Conservation (phyloP, 2,797 vertebrate genomes). For the Melanogrammus aeglefinus region DNA sequence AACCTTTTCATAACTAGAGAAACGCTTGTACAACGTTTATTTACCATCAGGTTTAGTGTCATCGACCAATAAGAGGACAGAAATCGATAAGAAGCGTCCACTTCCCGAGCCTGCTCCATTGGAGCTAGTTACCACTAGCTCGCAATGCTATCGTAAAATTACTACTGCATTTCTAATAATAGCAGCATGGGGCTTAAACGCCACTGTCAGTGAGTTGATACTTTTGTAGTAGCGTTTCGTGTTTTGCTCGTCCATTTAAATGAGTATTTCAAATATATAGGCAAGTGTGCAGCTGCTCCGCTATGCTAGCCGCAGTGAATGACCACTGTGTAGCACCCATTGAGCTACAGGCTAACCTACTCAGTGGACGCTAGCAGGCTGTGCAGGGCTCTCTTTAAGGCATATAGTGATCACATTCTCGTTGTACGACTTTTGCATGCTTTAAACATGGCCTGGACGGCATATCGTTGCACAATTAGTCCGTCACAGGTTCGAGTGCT, state of each 20-base stretch:
- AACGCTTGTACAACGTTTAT: not conserved
- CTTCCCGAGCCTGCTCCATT: not conserved
- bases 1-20: not conserved
- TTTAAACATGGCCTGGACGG: not conserved
- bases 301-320: not conserved
- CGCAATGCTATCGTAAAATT: not conserved
- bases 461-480: not conserved
- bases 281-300: not conserved
- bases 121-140: not conserved
- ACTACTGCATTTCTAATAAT: not conserved
- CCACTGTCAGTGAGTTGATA: not conserved
- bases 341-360: not conserved
- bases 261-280: not conserved
- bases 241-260: not conserved
- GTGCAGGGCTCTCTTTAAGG: not conserved
- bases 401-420: not conserved
- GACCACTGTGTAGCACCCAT: not conserved
- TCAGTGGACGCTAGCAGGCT: not conserved
- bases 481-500: not conserved
- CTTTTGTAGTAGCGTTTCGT: not conserved
- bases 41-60: not conserved
- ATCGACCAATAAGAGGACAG: not conserved
- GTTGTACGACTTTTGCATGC: not conserved
- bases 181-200: not conserved
- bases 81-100: not conserved